Percentiles rank a stretch among this genome's conserved stretches.
These are phyloP conservation scores for Labia minor DNA, from an alignment of 2,888 invertebrate genomes.

Conservation along the genomic window DNA sequence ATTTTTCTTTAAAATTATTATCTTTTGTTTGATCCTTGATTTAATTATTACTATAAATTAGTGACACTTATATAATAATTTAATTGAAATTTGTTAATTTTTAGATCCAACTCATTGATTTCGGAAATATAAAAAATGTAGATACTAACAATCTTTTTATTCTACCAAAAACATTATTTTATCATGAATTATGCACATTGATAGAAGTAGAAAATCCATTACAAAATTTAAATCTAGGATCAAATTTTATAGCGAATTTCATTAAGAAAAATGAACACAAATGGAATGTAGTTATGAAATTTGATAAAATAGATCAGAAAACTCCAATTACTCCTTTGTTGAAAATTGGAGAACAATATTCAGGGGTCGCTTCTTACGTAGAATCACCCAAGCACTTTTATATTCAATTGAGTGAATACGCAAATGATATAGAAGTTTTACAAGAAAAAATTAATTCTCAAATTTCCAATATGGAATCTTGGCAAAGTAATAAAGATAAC, in stretches of 20 bases:
- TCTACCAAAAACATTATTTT: neutral
- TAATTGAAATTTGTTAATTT: too few species aligned
- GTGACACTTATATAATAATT: too few species aligned
- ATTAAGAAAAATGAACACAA: neutral
- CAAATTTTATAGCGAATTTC: neutral
- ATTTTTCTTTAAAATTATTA: too few species aligned
- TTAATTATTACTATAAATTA: too few species aligned
- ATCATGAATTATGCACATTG: neutral
- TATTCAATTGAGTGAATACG: neutral
- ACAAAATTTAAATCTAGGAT: too few species aligned
- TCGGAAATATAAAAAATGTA: neutral
- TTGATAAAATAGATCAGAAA: too few species aligned
- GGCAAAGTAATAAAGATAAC: neutral
- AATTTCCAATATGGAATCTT: neutral
- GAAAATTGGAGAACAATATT: neutral
- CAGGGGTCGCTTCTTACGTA: neutral
- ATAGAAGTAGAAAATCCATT: too few species aligned
- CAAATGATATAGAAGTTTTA: neutral
- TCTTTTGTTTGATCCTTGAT: too few species aligned
- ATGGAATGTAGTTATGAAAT: too few species aligned
- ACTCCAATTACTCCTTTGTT: neutral
- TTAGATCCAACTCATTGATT: neutral
- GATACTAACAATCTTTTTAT: neutral
- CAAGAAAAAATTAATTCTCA: neutral
- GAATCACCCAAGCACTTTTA: neutral